Percentiles rank a stretch among this genome's conserved stretches.
Conservation (phyloP, 2,113 vertebrate genomes). For the Columba livia region DNA sequence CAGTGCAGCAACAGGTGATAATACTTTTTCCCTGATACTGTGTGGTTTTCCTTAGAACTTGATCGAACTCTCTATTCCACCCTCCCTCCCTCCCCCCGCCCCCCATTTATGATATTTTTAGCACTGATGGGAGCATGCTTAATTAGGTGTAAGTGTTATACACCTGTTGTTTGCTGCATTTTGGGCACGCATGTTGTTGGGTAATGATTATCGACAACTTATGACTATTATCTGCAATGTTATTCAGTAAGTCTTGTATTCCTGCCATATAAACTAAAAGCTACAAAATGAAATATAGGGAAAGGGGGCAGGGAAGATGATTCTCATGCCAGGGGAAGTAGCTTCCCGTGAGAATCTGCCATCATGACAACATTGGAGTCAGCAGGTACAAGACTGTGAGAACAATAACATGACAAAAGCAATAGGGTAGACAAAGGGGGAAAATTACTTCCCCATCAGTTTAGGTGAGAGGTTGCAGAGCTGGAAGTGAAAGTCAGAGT, state of each 20-base stretch:
- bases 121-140: neutral
- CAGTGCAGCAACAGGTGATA: neutral
- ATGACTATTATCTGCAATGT: neutral
- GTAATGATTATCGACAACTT: neutral
- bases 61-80: fast-evolving
- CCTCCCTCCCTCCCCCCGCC: no score
- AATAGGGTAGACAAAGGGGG: neutral
- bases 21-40: neutral
- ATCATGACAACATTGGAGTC: neutral
- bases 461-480: neutral
- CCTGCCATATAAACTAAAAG: neutral
- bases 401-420: neutral
- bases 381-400: neutral
- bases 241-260: neutral
- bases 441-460: neutral
- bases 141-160: neutral
- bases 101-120: neutral
- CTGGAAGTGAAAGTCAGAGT: neutral
- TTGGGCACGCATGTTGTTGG: neutral
- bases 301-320: neutral
- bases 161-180: neutral
- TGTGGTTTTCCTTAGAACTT: neutral
- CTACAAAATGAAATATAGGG: neutral
- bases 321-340: neutral
- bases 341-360: neutral